Conservation (phyloP, 2,797 vertebrate genomes). For the Knipowitschia caucasica region DNA sequence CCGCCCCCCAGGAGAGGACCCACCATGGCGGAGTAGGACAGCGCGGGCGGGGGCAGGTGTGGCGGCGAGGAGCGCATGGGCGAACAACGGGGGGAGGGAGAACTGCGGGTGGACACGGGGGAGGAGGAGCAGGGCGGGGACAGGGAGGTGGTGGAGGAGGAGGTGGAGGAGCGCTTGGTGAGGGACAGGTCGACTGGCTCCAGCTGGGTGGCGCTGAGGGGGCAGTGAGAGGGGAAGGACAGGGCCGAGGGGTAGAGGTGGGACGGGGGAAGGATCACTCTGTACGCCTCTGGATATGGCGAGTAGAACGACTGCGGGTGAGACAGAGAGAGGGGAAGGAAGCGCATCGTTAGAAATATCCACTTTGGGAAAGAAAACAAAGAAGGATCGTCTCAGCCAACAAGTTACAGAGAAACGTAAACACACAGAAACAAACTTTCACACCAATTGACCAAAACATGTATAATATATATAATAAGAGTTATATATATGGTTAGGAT, state of each 20-base stretch:
- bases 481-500: too few species aligned
- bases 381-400: constrained; percentile 47
- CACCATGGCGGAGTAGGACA: constrained; percentile 81
- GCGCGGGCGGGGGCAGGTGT: constrained; percentile 70
- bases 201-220: constrained; percentile 76
- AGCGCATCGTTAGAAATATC: constrained; percentile 50
- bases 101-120: constrained; percentile 74
- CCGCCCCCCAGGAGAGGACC: constrained; percentile 63
- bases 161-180: constrained; percentile 85
- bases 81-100: constrained; percentile 77
- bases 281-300: constrained; percentile 79
- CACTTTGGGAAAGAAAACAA: constrained; percentile 39
- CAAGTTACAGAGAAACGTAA: not conserved
- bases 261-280: constrained; percentile 82
- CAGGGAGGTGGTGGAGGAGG: constrained; percentile 47
- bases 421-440: too few species aligned
- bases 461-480: too few species aligned
- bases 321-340: constrained; percentile 42
- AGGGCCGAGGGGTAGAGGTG: constrained; percentile 54
- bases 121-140: constrained; percentile 80
- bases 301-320: constrained; percentile 82
- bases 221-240: constrained; percentile 70
- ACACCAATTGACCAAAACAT: too few species aligned
- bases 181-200: constrained; percentile 95
- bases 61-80: constrained; percentile 79